Conservation (phyloP, 2,797 vertebrate genomes). For the Cichlasoma orientale region DNA sequence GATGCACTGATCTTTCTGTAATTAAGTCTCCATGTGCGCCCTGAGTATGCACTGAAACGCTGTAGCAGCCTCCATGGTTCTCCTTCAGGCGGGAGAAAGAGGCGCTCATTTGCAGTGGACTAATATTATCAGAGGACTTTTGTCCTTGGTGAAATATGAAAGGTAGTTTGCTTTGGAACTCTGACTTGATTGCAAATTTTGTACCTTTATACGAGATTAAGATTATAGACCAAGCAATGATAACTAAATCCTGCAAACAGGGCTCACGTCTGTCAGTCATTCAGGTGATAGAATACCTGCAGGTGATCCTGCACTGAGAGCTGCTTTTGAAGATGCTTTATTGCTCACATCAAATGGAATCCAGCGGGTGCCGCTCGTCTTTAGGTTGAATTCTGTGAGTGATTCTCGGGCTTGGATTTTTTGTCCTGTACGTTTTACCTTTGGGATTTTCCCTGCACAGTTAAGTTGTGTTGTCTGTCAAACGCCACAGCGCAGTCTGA, state of each 20-base stretch:
- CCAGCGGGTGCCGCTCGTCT: neutral
- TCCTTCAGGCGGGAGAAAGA: neutral
- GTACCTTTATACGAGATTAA: neutral
- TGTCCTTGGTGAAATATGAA: neutral
- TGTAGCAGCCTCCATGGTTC: neutral
- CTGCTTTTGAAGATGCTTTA: neutral
- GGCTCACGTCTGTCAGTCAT: neutral
- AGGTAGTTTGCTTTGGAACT: neutral
- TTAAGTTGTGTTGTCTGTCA: constrained; percentile 2
- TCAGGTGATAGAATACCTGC: neutral
- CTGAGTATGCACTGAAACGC: too few relatives aligned
- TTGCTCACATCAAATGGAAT: neutral
- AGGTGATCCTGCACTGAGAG: neutral
- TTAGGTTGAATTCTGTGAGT: neutral
- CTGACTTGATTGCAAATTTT: neutral
- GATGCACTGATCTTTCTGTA: neutral
- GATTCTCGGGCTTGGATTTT: too few relatives aligned
- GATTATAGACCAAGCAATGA: too few relatives aligned
- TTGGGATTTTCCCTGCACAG: neutral
- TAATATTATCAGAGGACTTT: neutral
- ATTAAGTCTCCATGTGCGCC: neutral
- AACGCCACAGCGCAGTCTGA: neutral
- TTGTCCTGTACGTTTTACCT: neutral
- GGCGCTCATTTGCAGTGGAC: neutral
- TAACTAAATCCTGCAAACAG: neutral